Conservation (phyloP, 2,113 vertebrate genomes). For the Lycocorax pyrrhopterus region DNA sequence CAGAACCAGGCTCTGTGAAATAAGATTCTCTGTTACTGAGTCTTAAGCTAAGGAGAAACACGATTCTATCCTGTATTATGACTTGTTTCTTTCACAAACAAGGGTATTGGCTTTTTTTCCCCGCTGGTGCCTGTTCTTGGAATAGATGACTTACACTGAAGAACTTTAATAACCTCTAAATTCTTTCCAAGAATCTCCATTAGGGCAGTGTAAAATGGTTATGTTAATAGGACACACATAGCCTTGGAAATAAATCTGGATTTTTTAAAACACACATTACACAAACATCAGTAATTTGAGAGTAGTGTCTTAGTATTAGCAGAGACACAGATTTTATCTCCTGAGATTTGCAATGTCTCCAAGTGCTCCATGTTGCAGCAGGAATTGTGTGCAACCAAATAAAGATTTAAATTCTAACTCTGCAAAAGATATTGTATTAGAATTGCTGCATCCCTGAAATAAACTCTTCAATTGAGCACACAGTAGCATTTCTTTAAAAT, state of each 20-base stretch:
- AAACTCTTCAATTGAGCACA: background rate
- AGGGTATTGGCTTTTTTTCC: background rate
- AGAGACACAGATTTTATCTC: background rate
- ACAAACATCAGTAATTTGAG: background rate
- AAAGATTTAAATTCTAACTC: background rate
- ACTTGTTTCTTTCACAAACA: background rate
- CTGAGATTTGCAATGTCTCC: background rate
- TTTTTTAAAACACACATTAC: background rate
- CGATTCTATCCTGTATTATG: background rate
- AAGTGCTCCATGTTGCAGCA: background rate
- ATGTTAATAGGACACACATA: background rate
- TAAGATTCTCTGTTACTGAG: background rate
- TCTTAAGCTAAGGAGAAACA: background rate
- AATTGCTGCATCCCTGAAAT: background rate
- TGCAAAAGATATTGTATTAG: background rate
- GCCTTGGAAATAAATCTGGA: background rate
- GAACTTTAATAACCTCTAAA: background rate
- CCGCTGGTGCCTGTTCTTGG: background rate
- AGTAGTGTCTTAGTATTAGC: background rate
- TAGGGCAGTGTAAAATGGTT: background rate
- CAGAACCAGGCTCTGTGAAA: background rate
- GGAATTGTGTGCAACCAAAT: background rate
- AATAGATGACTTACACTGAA: background rate
- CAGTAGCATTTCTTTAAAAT: background rate
- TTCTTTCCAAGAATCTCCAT: conserved; percentile 1